phyloP scores from a whole-genome alignment of 2,888 invertebrate species.

The Euzophera pinguis region DNA sequence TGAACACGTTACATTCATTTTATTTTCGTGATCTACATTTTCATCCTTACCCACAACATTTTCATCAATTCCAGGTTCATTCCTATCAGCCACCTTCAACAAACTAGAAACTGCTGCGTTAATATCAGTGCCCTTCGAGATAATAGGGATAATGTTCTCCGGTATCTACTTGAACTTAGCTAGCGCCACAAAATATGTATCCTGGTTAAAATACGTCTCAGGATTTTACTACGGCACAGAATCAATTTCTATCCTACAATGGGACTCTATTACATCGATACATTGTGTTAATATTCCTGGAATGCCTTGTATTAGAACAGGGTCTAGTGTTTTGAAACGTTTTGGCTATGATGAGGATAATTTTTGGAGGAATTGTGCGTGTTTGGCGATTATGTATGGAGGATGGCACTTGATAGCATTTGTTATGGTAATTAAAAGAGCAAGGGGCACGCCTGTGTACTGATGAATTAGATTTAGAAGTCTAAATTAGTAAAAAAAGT shows the following conservation, averaged over 20 bases:
- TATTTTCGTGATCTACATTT: no score
- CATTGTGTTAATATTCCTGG: conserved; percentile 77
- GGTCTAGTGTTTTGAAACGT: conserved; percentile 78
- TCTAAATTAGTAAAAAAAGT: not conserved
- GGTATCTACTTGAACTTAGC: conserved; percentile 84
- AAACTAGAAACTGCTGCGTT: conserved; percentile 83
- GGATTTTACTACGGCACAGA: conserved; percentile 86
- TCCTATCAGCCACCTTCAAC: conserved; percentile 85
- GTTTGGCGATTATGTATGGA: conserved; percentile 57
- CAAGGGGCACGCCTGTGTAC: conserved; percentile 69
- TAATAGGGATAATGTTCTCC: conserved; percentile 82
- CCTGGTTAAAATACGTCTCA: conserved; percentile 83
- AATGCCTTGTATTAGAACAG: conserved; percentile 81
- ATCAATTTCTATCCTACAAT: conserved; percentile 84
- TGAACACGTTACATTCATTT: no score
- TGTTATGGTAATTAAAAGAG: conserved; percentile 63
- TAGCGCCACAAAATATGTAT: conserved; percentile 71
- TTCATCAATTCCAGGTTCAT: conserved; percentile 70
- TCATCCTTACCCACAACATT: not conserved
- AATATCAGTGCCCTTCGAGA: conserved; percentile 84
- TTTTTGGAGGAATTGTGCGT: conserved; percentile 64
- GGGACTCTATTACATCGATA: conserved; percentile 80
- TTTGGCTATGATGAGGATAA: conserved; percentile 72
- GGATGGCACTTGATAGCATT: conserved; percentile 61
- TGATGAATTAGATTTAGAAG: conserved; percentile 1